Evolutionary conservation across 2,113 vertebrate genomes (phyloP).

Genomic region (Lanius collurio): DNA sequence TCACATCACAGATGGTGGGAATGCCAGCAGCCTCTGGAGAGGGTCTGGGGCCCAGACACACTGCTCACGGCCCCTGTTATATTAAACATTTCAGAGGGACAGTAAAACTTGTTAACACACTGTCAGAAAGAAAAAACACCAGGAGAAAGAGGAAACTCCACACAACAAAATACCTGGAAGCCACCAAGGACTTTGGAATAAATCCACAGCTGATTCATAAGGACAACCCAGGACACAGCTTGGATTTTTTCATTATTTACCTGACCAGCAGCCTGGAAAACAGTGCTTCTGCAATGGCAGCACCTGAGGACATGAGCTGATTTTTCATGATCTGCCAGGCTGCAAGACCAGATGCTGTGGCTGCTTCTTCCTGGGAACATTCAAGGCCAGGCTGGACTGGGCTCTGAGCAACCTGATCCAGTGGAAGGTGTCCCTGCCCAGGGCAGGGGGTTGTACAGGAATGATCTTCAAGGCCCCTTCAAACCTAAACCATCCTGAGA

Average conservation of each 20-base stretch:
- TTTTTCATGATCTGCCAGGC: background rate
- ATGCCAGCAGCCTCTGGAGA: background rate
- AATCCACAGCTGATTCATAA: background rate
- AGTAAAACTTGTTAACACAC: background rate
- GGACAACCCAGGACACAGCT: background rate
- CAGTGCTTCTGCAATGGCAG: background rate
- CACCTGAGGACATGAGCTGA: background rate
- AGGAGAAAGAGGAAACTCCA: background rate
- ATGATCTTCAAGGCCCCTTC: background rate
- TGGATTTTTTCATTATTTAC: background rate
- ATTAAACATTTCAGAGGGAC: background rate
- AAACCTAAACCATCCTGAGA: background rate
- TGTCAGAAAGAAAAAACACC: background rate
- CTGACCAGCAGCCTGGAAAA: background rate
- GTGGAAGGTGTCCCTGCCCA: background rate
- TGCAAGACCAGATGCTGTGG: background rate
- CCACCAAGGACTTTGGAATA: background rate
- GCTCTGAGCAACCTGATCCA: background rate
- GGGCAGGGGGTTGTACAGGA: background rate
- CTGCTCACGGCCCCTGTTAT: background rate
- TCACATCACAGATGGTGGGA: fast-evolving
- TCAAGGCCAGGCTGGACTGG: background rate
- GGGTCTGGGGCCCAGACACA: background rate
- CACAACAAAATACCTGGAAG: background rate
- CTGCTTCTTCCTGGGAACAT: background rate